Evolutionary conservation across 2,797 vertebrate genomes (phyloP), one percentile per base, ranked within the genome.

Genomic region (Eupleurogrammus muticus): DNA sequence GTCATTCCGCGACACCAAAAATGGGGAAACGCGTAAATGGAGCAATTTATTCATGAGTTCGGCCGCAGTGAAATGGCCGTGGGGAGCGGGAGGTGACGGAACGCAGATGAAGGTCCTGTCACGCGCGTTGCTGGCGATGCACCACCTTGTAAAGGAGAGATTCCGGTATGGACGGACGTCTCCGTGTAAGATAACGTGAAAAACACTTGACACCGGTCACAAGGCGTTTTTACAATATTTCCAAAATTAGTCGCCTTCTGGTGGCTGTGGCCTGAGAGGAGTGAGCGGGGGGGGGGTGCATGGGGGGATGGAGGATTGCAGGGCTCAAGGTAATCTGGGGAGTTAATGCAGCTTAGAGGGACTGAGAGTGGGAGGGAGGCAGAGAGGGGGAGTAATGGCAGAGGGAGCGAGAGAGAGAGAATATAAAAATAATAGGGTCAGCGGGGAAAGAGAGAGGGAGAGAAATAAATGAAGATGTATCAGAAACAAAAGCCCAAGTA

Each of bases 331-430:
- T 91, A 95, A 94, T 93, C 92, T 92, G 83, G 78, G 87, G 90
- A 94, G 94, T 94, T 94, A 94, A 95, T 95, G 91, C 90, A 93
- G 93, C 89, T 96, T 94, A 95, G 87, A 87, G 89, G 91, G 90
- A 92, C 87, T 90, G 89, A 85, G 88, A 85, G 48, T 53, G 89
- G 87, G 92, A 92, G 87, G 86, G 90, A 89, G 84, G 81, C 35
- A 78, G 79, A 78, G 73, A 77, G 73, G 48, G 73, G 75, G 80
- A 84, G 80, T 76, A 79, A 89, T 68, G 79, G 77, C 73, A 80
- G 76, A 82, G 77, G 73, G 85, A 86, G 70, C 80, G 77, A 80
- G 80, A 85, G 85, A 86, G 70, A 81, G 77, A 80, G 80, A 85
- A 89, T 87, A 86, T 89, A 88, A 91, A 92, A 90, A 89, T 88